These are phyloP conservation scores for Clivina fossor DNA, from an alignment of 2,888 invertebrate species.

Conservation along the genomic window DNA sequence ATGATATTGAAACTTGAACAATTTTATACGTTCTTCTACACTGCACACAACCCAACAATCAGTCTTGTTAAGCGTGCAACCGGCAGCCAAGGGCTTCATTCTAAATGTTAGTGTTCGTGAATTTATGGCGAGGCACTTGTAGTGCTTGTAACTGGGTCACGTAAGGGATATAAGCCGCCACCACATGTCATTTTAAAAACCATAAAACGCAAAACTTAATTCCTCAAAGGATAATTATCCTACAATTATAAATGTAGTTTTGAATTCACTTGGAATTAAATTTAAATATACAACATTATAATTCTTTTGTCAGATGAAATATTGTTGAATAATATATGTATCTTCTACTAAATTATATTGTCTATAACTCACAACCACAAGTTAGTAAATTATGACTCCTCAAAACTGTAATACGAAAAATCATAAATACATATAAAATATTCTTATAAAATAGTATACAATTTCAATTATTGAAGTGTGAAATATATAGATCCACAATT, in stretches of 20 bases:
- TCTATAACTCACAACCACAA: too few relatives aligned
- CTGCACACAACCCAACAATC: constrained; percentile 10
- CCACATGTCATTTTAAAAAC: constrained; percentile 6
- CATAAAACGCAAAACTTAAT: not conserved
- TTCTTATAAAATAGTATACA: not conserved
- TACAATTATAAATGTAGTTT: constrained; percentile 15
- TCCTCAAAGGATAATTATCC: not conserved
- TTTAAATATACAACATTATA: too few relatives aligned
- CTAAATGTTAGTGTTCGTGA: not conserved
- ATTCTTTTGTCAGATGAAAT: too few relatives aligned
- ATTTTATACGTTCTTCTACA: not conserved
- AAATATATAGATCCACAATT: too few relatives aligned
- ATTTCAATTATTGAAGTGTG: too few relatives aligned
- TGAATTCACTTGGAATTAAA: not conserved
- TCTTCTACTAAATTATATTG: too few relatives aligned
- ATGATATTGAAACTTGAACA: too few relatives aligned
- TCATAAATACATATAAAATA: too few relatives aligned
- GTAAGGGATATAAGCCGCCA: constrained; percentile 4
- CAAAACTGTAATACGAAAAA: too few relatives aligned
- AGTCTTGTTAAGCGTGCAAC: not conserved
- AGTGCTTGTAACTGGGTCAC: constrained; percentile 17
- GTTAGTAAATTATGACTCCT: too few relatives aligned
- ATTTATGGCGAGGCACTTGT: constrained; percentile 5
- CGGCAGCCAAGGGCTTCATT: constrained; percentile 12
- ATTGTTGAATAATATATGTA: too few relatives aligned